Evolutionary conservation across 2,888 invertebrate species (phyloP).

Genomic region (Lithophane ornitopus): DNA sequence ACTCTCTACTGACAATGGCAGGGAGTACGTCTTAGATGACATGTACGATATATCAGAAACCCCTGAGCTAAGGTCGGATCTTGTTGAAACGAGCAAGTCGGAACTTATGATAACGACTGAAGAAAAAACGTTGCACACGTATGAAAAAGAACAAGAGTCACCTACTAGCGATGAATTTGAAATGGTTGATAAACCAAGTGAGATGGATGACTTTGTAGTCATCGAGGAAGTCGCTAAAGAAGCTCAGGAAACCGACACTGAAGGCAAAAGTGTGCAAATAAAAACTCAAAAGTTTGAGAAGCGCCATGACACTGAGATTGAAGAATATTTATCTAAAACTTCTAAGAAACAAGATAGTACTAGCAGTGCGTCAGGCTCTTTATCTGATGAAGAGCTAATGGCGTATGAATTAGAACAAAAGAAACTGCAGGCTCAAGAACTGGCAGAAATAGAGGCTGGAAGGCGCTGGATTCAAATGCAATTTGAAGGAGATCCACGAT

Average conservation of each 20-base stretch:
- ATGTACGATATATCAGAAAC: constrained; percentile 91
- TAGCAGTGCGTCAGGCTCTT: constrained; percentile 90
- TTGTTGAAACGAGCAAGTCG: constrained; percentile 87
- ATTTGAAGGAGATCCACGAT: constrained; percentile 94
- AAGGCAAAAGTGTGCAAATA: constrained; percentile 95
- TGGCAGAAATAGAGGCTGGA: constrained; percentile 92
- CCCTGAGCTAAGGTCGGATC: constrained; percentile 90
- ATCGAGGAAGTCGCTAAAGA: constrained; percentile 97
- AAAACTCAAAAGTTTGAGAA: constrained; percentile 88
- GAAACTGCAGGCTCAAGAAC: constrained; percentile 86
- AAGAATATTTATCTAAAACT: constrained; percentile 93
- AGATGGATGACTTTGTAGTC: constrained; percentile 96
- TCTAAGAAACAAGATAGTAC: constrained; percentile 92
- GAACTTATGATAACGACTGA: constrained; percentile 91
- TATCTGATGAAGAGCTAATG: constrained; percentile 91
- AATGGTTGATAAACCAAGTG: constrained; percentile 96
- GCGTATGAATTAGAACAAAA: constrained; percentile 93
- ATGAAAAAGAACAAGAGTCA: constrained; percentile 92
- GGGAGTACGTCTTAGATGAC: constrained; percentile 91
- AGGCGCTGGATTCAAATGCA: constrained; percentile 98
- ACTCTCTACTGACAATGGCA: constrained; percentile 92
- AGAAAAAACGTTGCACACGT: constrained; percentile 89
- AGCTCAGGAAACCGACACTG: constrained; percentile 95
- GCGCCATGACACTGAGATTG: constrained; percentile 93
- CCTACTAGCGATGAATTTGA: constrained; percentile 96